These are phyloP conservation scores for Ploceus nigricollis DNA, from an alignment of 2,113 vertebrate species.

Conservation along the genomic window DNA sequence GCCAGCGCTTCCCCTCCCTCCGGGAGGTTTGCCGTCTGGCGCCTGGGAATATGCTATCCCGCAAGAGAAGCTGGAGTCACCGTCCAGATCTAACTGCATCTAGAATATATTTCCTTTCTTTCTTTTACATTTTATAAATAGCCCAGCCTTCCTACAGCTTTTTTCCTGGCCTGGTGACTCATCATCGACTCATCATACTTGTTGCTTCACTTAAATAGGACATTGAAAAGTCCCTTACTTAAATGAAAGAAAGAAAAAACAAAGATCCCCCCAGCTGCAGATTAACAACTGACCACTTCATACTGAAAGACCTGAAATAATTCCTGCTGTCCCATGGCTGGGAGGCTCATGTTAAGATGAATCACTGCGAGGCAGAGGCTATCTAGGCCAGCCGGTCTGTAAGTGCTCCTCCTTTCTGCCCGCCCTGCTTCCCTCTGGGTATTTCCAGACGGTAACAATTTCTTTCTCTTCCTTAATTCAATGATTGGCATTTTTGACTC, in stretches of 20 bases:
- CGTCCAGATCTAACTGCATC: background rate
- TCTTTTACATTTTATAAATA: slow-evolving; percentile 56
- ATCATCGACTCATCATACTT: background rate
- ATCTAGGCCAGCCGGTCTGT: background rate
- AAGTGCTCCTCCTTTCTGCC: background rate
- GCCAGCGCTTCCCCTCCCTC: background rate
- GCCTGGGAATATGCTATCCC: background rate
- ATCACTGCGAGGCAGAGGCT: fast-evolving
- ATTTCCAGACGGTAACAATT: background rate
- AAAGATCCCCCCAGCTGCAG: background rate
- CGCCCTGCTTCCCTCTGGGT: background rate
- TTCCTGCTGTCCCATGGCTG: background rate
- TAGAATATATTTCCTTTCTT: slow-evolving; percentile 50
- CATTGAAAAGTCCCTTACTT: background rate
- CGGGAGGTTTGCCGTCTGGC: background rate
- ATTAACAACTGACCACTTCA: background rate
- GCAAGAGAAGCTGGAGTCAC: background rate
- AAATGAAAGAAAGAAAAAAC: background rate
- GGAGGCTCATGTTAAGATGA: background rate
- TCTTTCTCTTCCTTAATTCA: background rate
- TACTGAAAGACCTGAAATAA: background rate
- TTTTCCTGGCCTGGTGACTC: slow-evolving; percentile 48
- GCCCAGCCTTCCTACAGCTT: slow-evolving; percentile 16
- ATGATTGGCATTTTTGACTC: background rate
- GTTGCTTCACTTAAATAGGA: background rate